Conservation (phyloP, 2,113 vertebrate species). For the Corvus cornix region DNA sequence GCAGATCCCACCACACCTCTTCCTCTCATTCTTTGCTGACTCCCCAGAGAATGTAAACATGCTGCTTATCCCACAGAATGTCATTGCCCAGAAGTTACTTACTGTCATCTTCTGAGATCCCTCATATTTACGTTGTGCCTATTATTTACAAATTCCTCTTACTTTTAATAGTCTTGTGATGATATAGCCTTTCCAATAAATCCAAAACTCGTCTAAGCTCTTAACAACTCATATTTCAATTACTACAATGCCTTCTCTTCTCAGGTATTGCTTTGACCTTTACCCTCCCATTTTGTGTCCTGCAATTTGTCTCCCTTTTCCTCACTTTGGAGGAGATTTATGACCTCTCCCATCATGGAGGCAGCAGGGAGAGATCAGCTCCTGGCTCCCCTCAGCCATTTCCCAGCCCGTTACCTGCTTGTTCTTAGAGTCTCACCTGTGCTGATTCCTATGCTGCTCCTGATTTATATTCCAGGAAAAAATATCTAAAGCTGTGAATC, state of each 20-base stretch:
- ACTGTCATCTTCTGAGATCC: not conserved
- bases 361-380: not conserved
- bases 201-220: not conserved
- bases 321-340: not conserved
- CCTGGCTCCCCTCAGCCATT: not conserved
- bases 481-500: not conserved
- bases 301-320: not conserved
- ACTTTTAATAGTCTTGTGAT: not conserved
- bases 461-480: not conserved
- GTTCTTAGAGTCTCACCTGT: not conserved
- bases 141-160: not conserved
- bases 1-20: conserved; percentile 14
- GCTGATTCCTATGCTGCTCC: not conserved
- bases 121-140: not conserved
- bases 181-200: not conserved
- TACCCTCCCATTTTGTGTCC: not conserved
- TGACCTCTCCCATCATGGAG: not conserved
- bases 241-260: not conserved
- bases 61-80: not conserved
- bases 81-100: not conserved
- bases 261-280: not conserved
- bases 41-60: not conserved
- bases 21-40: not conserved
- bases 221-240: not conserved
- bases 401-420: not conserved